Evolutionary conservation across 2,113 vertebrate genomes (phyloP).

Genomic region (Anser cygnoides): DNA sequence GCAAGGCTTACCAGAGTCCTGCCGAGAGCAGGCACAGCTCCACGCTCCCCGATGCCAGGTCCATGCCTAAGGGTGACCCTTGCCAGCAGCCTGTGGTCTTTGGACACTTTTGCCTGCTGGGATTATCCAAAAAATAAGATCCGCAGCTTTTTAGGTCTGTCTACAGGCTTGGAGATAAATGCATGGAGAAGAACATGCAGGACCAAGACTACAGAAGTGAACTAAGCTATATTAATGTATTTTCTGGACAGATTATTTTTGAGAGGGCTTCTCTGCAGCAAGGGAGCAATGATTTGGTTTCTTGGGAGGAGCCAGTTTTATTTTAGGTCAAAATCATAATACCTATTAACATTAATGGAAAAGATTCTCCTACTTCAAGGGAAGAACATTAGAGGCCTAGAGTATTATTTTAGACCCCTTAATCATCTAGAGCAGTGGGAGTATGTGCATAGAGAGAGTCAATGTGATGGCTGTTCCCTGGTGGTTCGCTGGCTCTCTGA

Average conservation of each 20-base stretch:
- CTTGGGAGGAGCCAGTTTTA: not conserved
- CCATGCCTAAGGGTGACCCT: not conserved
- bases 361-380: not conserved
- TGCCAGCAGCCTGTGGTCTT: not conserved
- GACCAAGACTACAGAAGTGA: not conserved
- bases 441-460: rapidly evolving
- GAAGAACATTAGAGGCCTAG: not conserved
- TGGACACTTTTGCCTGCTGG: not conserved
- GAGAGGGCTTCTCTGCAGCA: not conserved
- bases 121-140: not conserved
- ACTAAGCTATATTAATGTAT: not conserved
- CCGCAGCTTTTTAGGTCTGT: not conserved
- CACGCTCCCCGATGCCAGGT: not conserved
- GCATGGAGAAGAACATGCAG: not conserved
- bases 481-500: not conserved
- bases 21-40: not conserved
- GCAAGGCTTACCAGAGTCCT: not conserved
- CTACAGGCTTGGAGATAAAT: not conserved
- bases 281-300: not conserved
- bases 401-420: not conserved
- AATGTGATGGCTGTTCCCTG: not conserved
- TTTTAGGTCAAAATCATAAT: not conserved
- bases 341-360: not conserved
- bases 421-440: not conserved
- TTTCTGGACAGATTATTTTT: not conserved